phyloP scores from a whole-genome alignment of 2,797 vertebrate genomes.

The Heteromormyrus szaboi region DNA sequence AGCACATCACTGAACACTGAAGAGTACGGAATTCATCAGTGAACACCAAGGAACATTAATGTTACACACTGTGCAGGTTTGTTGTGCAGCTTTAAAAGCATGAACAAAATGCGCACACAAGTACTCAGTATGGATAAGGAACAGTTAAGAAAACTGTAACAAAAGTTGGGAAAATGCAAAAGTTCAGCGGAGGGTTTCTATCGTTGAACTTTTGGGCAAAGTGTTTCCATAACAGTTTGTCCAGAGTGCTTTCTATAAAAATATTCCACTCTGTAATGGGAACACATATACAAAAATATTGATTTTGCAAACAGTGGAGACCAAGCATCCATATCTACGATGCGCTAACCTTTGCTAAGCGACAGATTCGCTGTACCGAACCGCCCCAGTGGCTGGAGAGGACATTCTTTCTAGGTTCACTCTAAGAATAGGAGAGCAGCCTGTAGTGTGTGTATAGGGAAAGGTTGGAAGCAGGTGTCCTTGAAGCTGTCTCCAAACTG shows the following conservation, averaged over 20 bases:
- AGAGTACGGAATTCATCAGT: background rate
- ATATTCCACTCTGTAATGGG: background rate
- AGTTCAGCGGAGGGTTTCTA: background rate
- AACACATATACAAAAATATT: background rate
- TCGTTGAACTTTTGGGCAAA: background rate
- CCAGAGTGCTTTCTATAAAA: background rate
- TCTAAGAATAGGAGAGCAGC: constrained; percentile 5
- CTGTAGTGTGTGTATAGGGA: background rate
- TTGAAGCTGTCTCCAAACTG: background rate
- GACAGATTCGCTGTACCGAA: background rate
- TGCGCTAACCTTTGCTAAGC: background rate
- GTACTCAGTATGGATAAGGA: background rate
- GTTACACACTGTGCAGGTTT: background rate
- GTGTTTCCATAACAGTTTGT: background rate
- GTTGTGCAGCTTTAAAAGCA: background rate
- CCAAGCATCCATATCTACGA: background rate
- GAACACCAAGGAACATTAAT: background rate
- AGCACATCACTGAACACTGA: background rate
- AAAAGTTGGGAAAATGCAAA: background rate
- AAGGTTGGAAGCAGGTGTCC: background rate
- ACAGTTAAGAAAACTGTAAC: background rate
- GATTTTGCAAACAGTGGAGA: background rate
- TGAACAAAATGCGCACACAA: background rate
- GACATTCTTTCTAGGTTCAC: background rate
- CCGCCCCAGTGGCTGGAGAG: background rate